A percentile compares a stretch with the other conserved stretches of the same genome.
These are phyloP conservation scores for Eurypyga helias DNA, from an alignment of 2,113 vertebrate genomes.

Conservation along the genomic window DNA sequence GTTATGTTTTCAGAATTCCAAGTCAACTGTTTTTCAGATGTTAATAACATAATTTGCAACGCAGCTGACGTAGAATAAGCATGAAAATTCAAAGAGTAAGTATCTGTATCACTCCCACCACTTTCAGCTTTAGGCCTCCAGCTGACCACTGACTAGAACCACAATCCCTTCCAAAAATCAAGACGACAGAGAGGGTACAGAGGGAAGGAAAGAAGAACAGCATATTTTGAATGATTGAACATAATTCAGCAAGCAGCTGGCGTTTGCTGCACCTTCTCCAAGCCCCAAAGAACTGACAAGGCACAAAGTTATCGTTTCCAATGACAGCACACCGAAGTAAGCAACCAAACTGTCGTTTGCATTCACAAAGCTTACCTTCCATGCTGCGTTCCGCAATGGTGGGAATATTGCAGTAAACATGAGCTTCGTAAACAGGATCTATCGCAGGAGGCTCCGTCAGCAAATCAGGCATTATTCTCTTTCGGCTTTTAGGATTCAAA, in stretches of 20 bases:
- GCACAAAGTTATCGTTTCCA: neutral
- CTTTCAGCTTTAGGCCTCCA: neutral
- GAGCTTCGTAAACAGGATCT: conserved; percentile 88
- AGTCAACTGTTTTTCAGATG: neutral
- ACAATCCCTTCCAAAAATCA: neutral
- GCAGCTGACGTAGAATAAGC: neutral
- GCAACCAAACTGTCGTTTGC: neutral
- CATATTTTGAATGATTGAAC: neutral
- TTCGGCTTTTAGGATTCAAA: conserved; percentile 85
- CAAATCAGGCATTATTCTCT: conserved; percentile 86
- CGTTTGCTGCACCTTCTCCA: neutral
- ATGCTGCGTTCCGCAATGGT: conserved; percentile 86
- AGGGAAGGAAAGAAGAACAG: neutral
- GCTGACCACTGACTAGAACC: neutral
- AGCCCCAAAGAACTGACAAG: neutral
- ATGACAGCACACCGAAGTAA: fast-evolving
- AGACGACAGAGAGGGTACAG: neutral
- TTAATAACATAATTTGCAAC: neutral
- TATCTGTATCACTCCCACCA: fast-evolving
- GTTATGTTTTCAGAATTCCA: neutral
- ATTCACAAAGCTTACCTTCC: conserved; percentile 83
- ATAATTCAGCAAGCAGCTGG: neutral
- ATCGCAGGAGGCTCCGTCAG: conserved; percentile 82
- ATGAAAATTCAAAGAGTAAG: neutral
- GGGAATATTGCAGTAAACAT: conserved; percentile 91